Conservation (phyloP, 2,797 vertebrate genomes). For the Picus viridis region DNA sequence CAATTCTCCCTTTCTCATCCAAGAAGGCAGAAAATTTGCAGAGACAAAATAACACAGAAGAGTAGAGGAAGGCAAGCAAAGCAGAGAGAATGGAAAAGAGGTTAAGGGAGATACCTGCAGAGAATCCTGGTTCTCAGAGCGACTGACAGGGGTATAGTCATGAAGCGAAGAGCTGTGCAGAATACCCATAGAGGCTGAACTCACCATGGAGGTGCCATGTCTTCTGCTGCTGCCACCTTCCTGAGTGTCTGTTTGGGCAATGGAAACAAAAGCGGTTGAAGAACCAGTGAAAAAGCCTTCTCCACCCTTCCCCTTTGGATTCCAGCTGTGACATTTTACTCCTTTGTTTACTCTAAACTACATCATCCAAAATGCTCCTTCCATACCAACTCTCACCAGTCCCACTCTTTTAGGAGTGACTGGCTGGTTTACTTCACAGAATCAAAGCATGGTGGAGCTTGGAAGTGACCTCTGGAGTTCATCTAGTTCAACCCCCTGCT, state of each 20-base stretch:
- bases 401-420: neutral
- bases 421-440: neutral
- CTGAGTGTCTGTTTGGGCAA: slow-evolving; percentile 82
- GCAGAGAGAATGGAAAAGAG: slow-evolving; percentile 41
- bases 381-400: neutral
- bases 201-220: slow-evolving; percentile 89
- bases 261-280: slow-evolving; percentile 1
- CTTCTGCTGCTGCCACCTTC: slow-evolving; percentile 86
- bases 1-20: neutral
- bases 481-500: no score
- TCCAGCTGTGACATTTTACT: neutral
- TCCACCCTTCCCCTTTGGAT: neutral
- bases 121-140: slow-evolving; percentile 83
- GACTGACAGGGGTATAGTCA: slow-evolving; percentile 80
- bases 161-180: slow-evolving; percentile 82
- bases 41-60: slow-evolving; percentile 21
- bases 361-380: neutral
- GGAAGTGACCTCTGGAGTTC: no score
- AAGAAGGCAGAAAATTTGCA: slow-evolving; percentile 37
- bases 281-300: neutral
- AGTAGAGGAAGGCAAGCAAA: slow-evolving; percentile 50
- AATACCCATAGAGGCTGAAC: slow-evolving; percentile 81
- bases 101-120: slow-evolving; percentile 78
- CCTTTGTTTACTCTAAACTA: neutral
- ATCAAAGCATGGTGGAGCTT: no score